Evolutionary conservation across 1,140 invertebrate species (phyloP).

Genomic region (Lepidurus apus): DNA sequence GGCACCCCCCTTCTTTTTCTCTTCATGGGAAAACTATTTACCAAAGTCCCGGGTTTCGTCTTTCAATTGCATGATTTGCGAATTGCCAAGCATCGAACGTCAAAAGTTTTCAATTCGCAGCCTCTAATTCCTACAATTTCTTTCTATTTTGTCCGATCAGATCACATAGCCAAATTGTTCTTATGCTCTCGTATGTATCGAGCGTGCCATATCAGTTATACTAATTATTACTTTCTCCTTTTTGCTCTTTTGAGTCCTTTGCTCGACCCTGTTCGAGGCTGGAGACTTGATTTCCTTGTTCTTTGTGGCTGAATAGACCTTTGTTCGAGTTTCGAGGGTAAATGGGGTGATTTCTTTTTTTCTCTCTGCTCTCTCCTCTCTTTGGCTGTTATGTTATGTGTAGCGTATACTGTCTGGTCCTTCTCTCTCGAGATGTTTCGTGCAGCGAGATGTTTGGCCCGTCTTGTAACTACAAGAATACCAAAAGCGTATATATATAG

Average conservation of each 20-base stretch:
- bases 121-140: background rate
- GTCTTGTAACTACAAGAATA: slow-evolving; percentile 15
- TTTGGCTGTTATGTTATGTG: background rate
- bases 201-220: background rate
- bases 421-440: slow-evolving; percentile 12
- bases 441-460: slow-evolving; percentile 12
- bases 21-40: slow-evolving; percentile 4
- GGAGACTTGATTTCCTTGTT: background rate
- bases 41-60: background rate
- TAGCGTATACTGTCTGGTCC: background rate
- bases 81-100: background rate
- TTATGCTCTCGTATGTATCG: background rate
- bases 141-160: background rate
- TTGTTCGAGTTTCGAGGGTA: background rate
- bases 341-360: background rate
- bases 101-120: background rate
- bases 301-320: background rate
- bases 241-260: background rate
- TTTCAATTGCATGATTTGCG: slow-evolving; percentile 3
- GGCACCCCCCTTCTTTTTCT: background rate
- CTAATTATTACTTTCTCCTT: background rate
- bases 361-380: background rate
- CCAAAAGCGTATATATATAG: background rate
- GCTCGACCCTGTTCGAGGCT: background rate
- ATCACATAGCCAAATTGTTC: no score